Base-by-base conservation (phyloP, 1,140 invertebrate species). In the Cotesia typhae region DNA sequence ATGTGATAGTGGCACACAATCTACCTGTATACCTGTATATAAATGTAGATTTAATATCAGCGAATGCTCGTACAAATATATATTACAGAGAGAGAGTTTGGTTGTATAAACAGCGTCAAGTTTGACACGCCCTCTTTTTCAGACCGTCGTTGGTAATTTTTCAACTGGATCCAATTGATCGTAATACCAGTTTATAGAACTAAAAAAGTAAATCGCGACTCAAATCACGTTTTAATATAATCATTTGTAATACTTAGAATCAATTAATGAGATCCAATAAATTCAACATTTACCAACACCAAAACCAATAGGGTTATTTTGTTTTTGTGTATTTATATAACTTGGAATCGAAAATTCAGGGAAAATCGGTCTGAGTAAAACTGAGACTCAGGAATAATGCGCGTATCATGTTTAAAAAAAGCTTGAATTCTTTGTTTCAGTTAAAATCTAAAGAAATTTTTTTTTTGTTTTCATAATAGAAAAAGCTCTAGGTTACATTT, bases 171-270 rank as follows among this genome's bases (percentile, higher is more conserved):
- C 64, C 37, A 37, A 67, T 67, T 52, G 66, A 35, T 67, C 66
- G 53, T 51, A 28, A 59, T 59, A 59, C 57, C 20, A 20, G 66
- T 41, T 12, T 14, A n/a, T 66, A 12, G n/a, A 52, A 7, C 14
- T 51, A 41, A 67, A 67, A 55, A 41, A 17, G 35, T 28, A 47
- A 68, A 41, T 59, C 14, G 35, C 20, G 7, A 68, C 10, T 52
- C 67, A 60, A 53, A 68, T 55, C 67, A 68, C 67, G 67, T 68
- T 17, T 10, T 28, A 7, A 3, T 35, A 9, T 53, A 14, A 55
- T 55, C 67, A 68, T 68, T 68, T 68, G 59, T 68, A 59, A 35
- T 68, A 41, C 67, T 68, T 68, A 59, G 36, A 68, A 68, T 68
- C 67, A 59, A 68, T 68, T 68, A 68, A 47, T 20, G 14, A 59